A percentile compares a stretch with the other conserved stretches of the same genome.
Evolutionary conservation across 2,113 vertebrate genomes (phyloP).

Genomic region (human): GRCh38 chr4:96846501-96847000

Average conservation of each 20-base stretch:
- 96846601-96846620: neutral
- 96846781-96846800: neutral
- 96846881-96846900: neutral
- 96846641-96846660: neutral
- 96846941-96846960: neutral
- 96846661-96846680: neutral
- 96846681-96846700: neutral
- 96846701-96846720: neutral
- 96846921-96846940: neutral
- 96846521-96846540: neutral
- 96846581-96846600: neutral
- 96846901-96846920: neutral
- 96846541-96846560: neutral
- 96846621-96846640: neutral
- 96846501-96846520: neutral
- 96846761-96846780: neutral
- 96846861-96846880: neutral
- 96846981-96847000: neutral
- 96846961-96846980: neutral
- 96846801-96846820: neutral
- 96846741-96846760: neutral
- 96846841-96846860: neutral
- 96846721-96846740: neutral
- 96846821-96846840: neutral
- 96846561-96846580: neutral